These are phyloP conservation scores for Asteroscopus sphinx DNA, from an alignment of 2,888 invertebrate species.

Conservation along the genomic window DNA sequence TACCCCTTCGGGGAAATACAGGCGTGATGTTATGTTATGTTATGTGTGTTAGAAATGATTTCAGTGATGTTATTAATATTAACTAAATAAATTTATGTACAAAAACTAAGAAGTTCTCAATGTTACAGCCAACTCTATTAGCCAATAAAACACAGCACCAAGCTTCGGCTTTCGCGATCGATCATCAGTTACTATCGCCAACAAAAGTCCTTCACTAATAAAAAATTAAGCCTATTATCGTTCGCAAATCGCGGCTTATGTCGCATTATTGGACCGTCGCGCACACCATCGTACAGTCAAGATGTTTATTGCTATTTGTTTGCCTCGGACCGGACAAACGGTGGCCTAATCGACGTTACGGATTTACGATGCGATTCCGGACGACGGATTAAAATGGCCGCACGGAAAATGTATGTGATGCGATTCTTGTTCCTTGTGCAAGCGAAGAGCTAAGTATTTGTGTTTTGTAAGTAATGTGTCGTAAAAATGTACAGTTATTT, in stretches of 20 bases:
- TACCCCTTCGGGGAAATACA: too few relatives aligned
- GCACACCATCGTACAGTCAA: constrained; percentile 39
- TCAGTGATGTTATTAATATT: too few relatives aligned
- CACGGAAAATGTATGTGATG: constrained; percentile 65
- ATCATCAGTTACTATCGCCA: constrained; percentile 56
- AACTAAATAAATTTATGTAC: neutral
- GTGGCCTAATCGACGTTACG: constrained; percentile 73
- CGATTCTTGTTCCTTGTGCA: constrained; percentile 24
- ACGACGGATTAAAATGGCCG: constrained; percentile 71
- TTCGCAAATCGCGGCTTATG: constrained; percentile 53
- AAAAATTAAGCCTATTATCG: constrained; percentile 53
- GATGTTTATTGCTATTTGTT: constrained; percentile 77
- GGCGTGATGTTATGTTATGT: too few relatives aligned
- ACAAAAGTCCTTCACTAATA: constrained; percentile 44
- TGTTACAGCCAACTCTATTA: constrained; percentile 11
- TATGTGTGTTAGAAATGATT: too few relatives aligned
- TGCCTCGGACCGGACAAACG: constrained; percentile 66
- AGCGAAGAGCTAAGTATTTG: constrained; percentile 40
- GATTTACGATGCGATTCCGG: constrained; percentile 70
- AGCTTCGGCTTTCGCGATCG: constrained; percentile 16
- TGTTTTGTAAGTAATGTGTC: constrained; percentile 15
- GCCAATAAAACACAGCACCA: constrained; percentile 14
- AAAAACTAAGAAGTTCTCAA: constrained; percentile 5
- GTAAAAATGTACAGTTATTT: constrained; percentile 8
- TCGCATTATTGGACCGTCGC: constrained; percentile 47